phyloP scores from a whole-genome alignment of 2,888 invertebrate genomes.

The Leucoma salicis region DNA sequence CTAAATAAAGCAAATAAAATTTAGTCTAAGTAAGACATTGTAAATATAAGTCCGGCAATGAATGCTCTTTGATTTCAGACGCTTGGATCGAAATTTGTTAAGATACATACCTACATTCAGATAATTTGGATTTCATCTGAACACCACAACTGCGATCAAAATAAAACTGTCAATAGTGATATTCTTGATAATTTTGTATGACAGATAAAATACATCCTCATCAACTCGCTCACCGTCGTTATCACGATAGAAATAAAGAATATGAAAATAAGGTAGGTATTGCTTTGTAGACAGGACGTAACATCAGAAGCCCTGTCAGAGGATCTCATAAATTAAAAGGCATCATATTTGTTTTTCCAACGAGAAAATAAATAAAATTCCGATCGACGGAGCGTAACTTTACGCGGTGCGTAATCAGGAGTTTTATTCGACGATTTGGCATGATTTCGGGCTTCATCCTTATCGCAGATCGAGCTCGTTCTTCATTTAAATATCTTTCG shows the following conservation, averaged over 20 bases:
- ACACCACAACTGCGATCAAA: conserved; percentile 53
- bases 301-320: conserved; percentile 47
- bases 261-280: conserved; percentile 1
- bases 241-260: conserved; percentile 63
- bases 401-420: conserved; percentile 72
- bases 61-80: too few species aligned
- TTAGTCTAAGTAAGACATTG: too few species aligned
- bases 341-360: conserved; percentile 75
- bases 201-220: conserved; percentile 75
- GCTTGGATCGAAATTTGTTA: too few species aligned
- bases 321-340: conserved; percentile 75
- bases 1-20: too few species aligned
- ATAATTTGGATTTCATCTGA: conserved; percentile 55
- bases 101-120: too few species aligned
- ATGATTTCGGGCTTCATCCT: conserved; percentile 60
- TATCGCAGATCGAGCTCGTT: conserved; percentile 49
- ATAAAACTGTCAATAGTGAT: conserved; percentile 21
- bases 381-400: conserved; percentile 71
- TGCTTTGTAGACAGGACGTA: conserved; percentile 40
- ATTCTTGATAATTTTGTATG: conserved; percentile 69
- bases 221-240: conserved; percentile 64
- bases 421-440: conserved; percentile 72
- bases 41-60: too few species aligned
- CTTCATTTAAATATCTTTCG: conserved; percentile 65
- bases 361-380: conserved; percentile 73